Evolutionary conservation across 2,113 vertebrate species (phyloP).

Genomic region (Illadopsis cleaveri): DNA sequence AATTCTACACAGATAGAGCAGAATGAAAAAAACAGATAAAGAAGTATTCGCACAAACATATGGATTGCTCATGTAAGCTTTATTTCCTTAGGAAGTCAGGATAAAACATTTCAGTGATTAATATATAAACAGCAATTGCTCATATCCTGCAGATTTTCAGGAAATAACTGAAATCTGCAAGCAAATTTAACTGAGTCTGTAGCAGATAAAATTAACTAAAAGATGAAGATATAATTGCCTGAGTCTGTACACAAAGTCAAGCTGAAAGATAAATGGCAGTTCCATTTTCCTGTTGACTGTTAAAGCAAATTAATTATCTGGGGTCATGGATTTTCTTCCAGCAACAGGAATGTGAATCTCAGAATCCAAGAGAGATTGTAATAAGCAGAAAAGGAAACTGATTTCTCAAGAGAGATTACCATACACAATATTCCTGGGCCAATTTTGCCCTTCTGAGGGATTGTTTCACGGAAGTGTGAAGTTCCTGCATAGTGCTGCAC

Average conservation of each 20-base stretch:
- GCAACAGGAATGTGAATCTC: conserved; percentile 39
- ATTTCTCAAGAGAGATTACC: neutral
- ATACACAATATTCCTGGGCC: neutral
- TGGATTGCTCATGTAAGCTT: neutral
- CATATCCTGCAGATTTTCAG: conserved; percentile 59
- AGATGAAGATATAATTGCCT: conserved; percentile 59
- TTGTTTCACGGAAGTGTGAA: neutral
- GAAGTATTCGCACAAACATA: neutral
- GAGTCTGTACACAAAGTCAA: conserved; percentile 67
- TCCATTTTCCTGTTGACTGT: conserved; percentile 67
- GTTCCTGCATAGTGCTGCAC: neutral
- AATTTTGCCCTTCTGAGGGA: neutral
- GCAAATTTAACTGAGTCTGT: conserved; percentile 62
- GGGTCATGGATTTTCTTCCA: conserved; percentile 35
- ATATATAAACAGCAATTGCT: conserved; percentile 44
- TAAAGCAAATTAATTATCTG: conserved; percentile 63
- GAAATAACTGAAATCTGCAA: conserved; percentile 62
- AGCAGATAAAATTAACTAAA: conserved; percentile 69
- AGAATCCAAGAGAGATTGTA: neutral
- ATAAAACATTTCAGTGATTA: conserved; percentile 58
- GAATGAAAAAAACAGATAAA: neutral
- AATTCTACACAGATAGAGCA: neutral
- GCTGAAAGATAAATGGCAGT: conserved; percentile 65
- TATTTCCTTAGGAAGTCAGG: conserved; percentile 50
- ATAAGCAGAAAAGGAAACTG: neutral